Evolutionary conservation across 2,113 vertebrate genomes (phyloP).

Genomic region (Entosphenus tridentatus): DNA sequence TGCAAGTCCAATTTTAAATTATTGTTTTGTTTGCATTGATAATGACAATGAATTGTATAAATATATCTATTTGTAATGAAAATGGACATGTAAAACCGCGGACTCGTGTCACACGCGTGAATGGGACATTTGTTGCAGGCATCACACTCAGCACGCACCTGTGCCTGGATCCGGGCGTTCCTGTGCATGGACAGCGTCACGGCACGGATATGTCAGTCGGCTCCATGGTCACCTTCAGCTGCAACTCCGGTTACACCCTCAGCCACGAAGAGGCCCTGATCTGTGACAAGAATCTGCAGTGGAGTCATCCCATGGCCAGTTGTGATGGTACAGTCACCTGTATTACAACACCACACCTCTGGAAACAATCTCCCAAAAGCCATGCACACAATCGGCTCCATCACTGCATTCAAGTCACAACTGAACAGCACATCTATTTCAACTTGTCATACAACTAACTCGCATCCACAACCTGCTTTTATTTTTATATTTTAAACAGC

Average conservation of each 20-base stretch:
- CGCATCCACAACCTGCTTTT: neutral
- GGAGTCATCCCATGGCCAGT: constrained; percentile 79
- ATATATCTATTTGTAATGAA: too few relatives aligned
- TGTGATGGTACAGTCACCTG: constrained; percentile 47
- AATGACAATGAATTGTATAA: too few relatives aligned
- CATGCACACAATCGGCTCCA: neutral
- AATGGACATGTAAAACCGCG: too few relatives aligned
- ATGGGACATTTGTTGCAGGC: constrained; percentile 23
- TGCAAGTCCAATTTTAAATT: too few relatives aligned
- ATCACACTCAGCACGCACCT: constrained; percentile 78
- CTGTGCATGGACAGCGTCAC: constrained; percentile 70
- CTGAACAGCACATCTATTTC: neutral
- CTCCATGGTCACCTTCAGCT: constrained; percentile 75
- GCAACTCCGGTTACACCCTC: constrained; percentile 68
- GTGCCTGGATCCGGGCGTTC: constrained; percentile 82
- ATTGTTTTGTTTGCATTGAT: too few relatives aligned
- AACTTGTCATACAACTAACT: neutral
- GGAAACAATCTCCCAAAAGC: neutral
- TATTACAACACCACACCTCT: neutral
- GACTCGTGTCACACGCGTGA: too few relatives aligned
- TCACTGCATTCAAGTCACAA: neutral
- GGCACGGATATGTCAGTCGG: constrained; percentile 90
- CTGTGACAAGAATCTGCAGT: constrained; percentile 92
- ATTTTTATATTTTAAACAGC: neutral
- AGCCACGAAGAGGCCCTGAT: constrained; percentile 57